phyloP scores from a whole-genome alignment of 2,888 invertebrate genomes.

The Macrosiphum euphorbiae region DNA sequence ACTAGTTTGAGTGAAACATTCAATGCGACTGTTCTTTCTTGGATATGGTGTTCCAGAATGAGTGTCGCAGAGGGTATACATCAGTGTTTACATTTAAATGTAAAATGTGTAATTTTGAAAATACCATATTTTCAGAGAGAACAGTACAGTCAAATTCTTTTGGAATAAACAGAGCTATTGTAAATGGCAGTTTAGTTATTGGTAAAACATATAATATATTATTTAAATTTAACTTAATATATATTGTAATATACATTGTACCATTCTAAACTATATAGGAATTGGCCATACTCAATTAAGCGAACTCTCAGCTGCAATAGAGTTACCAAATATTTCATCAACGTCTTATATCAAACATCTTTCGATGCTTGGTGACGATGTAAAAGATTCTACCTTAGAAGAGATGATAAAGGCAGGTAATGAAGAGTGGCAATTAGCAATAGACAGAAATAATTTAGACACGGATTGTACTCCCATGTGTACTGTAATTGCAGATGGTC shows the following conservation, averaged over 20 bases:
- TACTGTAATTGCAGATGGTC: slow-evolving; percentile 9
- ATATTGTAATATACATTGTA: not conserved
- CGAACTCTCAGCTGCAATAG: slow-evolving; percentile 27
- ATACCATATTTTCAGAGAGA: slow-evolving; percentile 6
- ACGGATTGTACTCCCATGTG: not conserved
- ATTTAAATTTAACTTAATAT: not conserved
- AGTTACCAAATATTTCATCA: slow-evolving; percentile 1
- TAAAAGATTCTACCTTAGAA: slow-evolving; percentile 13
- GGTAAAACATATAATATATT: not conserved
- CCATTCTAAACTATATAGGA: slow-evolving; percentile 7
- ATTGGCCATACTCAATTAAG: slow-evolving; percentile 9
- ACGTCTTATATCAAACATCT: not conserved
- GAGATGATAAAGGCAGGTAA: slow-evolving; percentile 30
- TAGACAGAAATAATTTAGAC: not conserved
- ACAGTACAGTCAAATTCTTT: not conserved
- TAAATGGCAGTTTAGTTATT: not conserved
- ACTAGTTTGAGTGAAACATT: not conserved
- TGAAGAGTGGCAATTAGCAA: slow-evolving; percentile 16
- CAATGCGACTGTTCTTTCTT: not conserved
- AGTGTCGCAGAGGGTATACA: not conserved
- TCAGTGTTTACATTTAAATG: slow-evolving; percentile 33
- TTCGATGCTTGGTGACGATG: not conserved
- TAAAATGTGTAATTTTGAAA: slow-evolving; percentile 32
- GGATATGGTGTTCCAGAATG: not conserved
- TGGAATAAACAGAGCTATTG: not conserved